phyloP scores from a whole-genome alignment of 2,888 invertebrate species.

The Patella pellucida region DNA sequence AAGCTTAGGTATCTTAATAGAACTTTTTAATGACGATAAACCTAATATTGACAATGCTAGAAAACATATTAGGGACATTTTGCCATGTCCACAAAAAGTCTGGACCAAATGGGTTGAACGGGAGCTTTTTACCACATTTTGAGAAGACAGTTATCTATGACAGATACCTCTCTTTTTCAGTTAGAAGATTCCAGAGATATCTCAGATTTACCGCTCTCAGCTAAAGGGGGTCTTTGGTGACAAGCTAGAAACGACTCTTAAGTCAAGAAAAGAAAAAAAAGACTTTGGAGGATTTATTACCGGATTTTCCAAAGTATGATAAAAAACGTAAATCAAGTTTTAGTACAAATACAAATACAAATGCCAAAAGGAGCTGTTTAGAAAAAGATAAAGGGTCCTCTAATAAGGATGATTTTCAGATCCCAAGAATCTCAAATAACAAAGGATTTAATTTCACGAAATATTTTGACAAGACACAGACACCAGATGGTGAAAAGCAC shows the following conservation, averaged over 20 bases:
- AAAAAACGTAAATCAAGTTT: too few relatives aligned
- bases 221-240: not conserved
- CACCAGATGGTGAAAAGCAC: too few relatives aligned
- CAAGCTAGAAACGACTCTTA: not conserved
- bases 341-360: too few relatives aligned
- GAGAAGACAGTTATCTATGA: not conserved
- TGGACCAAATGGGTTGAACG: slow-evolving; percentile 2
- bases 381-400: too few relatives aligned
- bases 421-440: too few relatives aligned
- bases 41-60: not conserved
- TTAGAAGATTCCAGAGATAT: not conserved
- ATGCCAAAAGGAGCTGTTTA: too few relatives aligned
- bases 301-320: too few relatives aligned
- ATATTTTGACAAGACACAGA: too few relatives aligned
- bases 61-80: not conserved
- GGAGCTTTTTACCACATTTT: slow-evolving; percentile 9
- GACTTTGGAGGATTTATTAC: not conserved
- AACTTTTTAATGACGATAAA: not conserved
- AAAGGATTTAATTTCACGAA: too few relatives aligned
- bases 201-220: not conserved
- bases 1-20: not conserved
- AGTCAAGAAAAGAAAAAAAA: too few relatives aligned
- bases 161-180: not conserved
- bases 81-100: not conserved
- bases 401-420: too few relatives aligned